A percentile compares a stretch with the other conserved stretches of the same genome.
phyloP scores from a whole-genome alignment of 2,888 invertebrate species.

The Epinotia bilunana region DNA sequence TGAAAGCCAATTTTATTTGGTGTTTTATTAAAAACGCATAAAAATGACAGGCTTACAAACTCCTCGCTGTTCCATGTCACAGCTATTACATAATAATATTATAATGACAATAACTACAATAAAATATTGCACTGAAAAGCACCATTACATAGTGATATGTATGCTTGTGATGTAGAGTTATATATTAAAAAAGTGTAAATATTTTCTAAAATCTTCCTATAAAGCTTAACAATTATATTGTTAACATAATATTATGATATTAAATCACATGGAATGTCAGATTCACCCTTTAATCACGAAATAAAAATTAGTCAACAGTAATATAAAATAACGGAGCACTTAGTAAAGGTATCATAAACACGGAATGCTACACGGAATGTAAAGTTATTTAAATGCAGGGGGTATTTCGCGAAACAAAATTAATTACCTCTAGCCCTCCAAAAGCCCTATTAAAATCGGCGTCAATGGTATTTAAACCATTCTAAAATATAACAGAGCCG shows the following conservation, averaged over 20 bases:
- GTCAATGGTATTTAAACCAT: no score
- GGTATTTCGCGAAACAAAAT: no score
- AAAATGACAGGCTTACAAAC: conserved; percentile 31
- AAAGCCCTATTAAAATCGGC: no score
- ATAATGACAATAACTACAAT: conserved; percentile 6
- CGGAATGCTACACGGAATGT: no score
- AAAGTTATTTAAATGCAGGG: no score
- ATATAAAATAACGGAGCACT: conserved; percentile 26
- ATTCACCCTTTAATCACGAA: conserved; percentile 33
- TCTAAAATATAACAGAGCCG: no score
- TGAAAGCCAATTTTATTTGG: neutral
- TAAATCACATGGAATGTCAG: conserved; percentile 40
- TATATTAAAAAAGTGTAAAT: conserved; percentile 28
- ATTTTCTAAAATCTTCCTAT: conserved; percentile 23
- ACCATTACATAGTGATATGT: conserved; percentile 38
- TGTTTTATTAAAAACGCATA: conserved; percentile 30
- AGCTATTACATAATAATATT: conserved; percentile 8
- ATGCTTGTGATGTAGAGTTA: conserved; percentile 31
- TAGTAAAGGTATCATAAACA: neutral
- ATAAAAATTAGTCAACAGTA: conserved; percentile 36
- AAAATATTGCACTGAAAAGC: conserved; percentile 37
- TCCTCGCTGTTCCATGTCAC: conserved; percentile 10
- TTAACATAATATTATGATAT: conserved; percentile 1
- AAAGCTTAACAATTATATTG: conserved; percentile 32
- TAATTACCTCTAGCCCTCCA: no score